Percentiles rank a stretch among this genome's conserved stretches.
Conservation (phyloP, 2,888 invertebrate genomes). For the Polyommatus iphigenia region DNA sequence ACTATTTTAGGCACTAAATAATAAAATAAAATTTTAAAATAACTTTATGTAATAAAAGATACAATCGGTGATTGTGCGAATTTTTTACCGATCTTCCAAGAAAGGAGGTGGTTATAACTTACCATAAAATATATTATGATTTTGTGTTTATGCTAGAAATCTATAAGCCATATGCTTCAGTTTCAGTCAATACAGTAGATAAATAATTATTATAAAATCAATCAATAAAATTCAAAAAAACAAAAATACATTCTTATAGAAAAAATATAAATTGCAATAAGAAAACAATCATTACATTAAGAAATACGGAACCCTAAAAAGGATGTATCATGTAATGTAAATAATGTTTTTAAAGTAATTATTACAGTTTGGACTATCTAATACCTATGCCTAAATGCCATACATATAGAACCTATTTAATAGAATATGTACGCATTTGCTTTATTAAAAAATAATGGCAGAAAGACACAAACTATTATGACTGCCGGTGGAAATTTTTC, state of each 20-base stretch:
- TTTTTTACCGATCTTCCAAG: background rate
- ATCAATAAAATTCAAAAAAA: background rate
- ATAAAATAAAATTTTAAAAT: background rate
- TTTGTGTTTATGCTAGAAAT: background rate
- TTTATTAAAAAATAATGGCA: background rate
- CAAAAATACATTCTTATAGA: background rate
- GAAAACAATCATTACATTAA: background rate
- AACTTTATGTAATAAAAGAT: background rate
- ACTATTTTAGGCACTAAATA: background rate
- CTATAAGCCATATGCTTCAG: background rate
- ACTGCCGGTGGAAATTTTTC: background rate
- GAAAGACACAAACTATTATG: background rate
- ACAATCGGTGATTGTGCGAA: conserved; percentile 5
- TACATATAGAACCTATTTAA: background rate
- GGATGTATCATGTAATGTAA: too few species aligned
- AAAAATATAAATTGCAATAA: background rate
- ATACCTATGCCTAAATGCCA: background rate
- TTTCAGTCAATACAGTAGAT: background rate
- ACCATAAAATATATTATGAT: background rate
- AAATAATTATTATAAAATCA: background rate
- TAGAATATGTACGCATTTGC: background rate
- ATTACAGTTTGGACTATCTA: background rate
- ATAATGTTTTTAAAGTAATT: background rate
- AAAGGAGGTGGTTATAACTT: too few species aligned
- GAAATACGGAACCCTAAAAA: too few species aligned